These are phyloP conservation scores for Falco rusticolus DNA, from an alignment of 2,797 vertebrate species.

Conservation along the genomic window DNA sequence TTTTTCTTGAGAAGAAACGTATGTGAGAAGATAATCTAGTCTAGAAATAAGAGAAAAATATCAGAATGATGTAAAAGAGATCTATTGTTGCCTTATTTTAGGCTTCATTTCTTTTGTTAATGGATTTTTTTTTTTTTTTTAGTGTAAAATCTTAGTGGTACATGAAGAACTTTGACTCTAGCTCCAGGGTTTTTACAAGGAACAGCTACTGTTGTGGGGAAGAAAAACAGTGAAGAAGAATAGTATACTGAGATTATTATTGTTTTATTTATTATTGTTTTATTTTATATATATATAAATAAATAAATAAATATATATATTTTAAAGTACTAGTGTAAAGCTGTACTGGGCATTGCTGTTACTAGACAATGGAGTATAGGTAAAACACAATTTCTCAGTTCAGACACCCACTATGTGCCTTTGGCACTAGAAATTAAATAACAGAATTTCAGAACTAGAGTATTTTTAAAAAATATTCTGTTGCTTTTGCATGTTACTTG, in stretches of 20 bases:
- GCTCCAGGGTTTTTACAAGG: not conserved
- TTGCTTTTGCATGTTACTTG: not conserved
- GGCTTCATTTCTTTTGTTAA: not conserved
- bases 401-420: not conserved
- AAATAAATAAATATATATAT: not conserved
- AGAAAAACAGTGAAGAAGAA: not conserved
- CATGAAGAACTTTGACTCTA: not conserved
- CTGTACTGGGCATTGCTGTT: not conserved
- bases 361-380: not conserved
- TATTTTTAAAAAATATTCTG: not conserved
- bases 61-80: not conserved
- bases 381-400: not conserved
- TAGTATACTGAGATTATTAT: not conserved
- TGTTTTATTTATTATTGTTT: not conserved
- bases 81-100: not conserved
- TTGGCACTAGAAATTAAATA: conserved; percentile 26
- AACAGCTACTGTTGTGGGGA: not conserved
- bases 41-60: not conserved
- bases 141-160: not conserved
- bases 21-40: not conserved
- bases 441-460: not conserved
- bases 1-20: not conserved
- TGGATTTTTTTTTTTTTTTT: not conserved
- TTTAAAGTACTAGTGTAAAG: not conserved
- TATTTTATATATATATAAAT: too few species aligned